Evolutionary conservation across 2,888 invertebrate species (phyloP).

Genomic region (Hyalella azteca): DNA sequence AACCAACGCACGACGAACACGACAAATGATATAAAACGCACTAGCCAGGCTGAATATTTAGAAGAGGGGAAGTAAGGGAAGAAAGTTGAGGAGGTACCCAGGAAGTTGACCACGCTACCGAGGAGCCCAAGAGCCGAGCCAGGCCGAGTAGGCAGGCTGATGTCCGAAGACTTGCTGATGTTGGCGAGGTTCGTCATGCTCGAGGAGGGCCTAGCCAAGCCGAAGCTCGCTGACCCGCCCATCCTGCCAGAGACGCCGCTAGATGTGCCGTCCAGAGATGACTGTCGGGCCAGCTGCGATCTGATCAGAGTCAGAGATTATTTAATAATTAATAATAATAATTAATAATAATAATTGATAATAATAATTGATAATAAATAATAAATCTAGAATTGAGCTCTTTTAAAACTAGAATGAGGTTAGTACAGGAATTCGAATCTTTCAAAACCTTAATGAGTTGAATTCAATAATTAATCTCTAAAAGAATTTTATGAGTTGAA

Average conservation of each 20-base stretch:
- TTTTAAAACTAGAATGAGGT: no score
- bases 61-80: neutral
- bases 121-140: constrained; percentile 64
- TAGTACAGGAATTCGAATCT: no score
- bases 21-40: neutral
- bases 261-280: constrained; percentile 61
- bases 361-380: no score
- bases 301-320: no score
- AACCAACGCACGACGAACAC: no score
- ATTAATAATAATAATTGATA: no score
- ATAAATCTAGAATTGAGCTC: no score
- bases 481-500: no score
- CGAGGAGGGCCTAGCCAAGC: constrained; percentile 63
- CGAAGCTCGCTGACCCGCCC: constrained; percentile 60
- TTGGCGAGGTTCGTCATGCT: constrained; percentile 65
- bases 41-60: neutral
- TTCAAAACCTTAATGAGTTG: no score
- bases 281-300: constrained; percentile 58
- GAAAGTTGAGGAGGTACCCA: constrained; percentile 20
- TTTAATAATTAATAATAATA: no score
- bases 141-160: constrained; percentile 63
- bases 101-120: constrained; percentile 60
- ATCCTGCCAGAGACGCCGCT: constrained; percentile 56
- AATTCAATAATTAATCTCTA: no score
- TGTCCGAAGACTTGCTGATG: constrained; percentile 61